Evolutionary conservation across 2,113 vertebrate species (phyloP).

Genomic region (Acrocephalus kingi): DNA sequence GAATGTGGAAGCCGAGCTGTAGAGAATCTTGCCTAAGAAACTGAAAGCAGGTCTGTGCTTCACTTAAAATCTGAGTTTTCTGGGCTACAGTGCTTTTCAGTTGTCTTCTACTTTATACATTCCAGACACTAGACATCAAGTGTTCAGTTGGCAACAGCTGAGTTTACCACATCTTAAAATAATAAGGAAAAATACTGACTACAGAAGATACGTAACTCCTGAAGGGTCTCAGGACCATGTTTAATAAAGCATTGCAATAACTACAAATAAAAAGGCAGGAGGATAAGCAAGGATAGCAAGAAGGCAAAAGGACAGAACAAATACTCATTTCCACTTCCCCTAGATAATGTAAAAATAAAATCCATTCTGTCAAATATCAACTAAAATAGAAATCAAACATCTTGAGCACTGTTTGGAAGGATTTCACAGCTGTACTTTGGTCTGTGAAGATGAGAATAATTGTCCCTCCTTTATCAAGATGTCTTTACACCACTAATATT

Average conservation of each 20-base stretch:
- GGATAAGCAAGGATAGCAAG: not conserved
- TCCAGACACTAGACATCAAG: not conserved
- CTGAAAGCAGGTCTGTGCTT: not conserved
- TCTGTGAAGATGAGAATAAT: slow-evolving; percentile 10
- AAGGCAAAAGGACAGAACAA: not conserved
- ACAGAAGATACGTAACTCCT: not conserved
- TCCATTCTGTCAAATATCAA: slow-evolving; percentile 21
- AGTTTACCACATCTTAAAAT: not conserved
- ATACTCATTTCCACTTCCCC: not conserved
- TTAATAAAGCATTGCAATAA: not conserved
- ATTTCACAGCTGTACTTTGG: slow-evolving; percentile 30
- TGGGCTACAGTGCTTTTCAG: not conserved
- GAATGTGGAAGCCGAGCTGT: not conserved
- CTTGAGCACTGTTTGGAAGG: slow-evolving; percentile 8
- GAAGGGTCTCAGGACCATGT: not conserved
- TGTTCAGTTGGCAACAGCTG: not conserved
- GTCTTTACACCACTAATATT: slow-evolving; percentile 42
- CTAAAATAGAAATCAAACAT: slow-evolving; percentile 36
- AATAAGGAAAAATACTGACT: not conserved
- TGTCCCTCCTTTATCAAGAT: not conserved
- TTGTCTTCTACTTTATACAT: not conserved
- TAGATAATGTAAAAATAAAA: slow-evolving; percentile 29
- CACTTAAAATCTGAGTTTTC: not conserved
- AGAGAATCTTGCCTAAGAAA: not conserved
- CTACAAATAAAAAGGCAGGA: not conserved